phyloP scores from a whole-genome alignment of 2,888 invertebrate genomes.

The Endotricha flammealis region DNA sequence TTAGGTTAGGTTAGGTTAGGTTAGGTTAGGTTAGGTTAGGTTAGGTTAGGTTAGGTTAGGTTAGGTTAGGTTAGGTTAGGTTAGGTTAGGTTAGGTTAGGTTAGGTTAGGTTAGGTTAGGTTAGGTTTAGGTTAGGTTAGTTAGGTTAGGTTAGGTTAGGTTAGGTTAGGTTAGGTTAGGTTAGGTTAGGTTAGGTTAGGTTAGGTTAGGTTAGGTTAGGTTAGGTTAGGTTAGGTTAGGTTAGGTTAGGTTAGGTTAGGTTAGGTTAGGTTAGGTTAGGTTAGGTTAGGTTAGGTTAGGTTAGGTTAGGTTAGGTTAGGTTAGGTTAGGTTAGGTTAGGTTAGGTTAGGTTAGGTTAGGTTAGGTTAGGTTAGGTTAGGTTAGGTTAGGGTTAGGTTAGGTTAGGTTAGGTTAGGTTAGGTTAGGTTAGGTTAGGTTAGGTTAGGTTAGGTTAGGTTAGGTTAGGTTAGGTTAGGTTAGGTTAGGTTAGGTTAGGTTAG shows the following conservation, averaged over 20 bases:
- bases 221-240: slow-evolving; percentile 21
- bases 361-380: slow-evolving; percentile 21
- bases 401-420: slow-evolving; percentile 29
- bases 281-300: slow-evolving; percentile 20
- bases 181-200: slow-evolving; percentile 14
- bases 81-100: too few relatives aligned
- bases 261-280: slow-evolving; percentile 22
- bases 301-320: slow-evolving; percentile 21
- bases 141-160: slow-evolving; percentile 4
- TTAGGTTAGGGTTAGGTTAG: too few relatives aligned
- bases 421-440: slow-evolving; percentile 30
- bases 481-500: slow-evolving; percentile 26
- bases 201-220: slow-evolving; percentile 11
- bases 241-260: slow-evolving; percentile 19
- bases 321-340: slow-evolving; percentile 21
- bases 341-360: slow-evolving; percentile 21
- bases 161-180: slow-evolving; percentile 7
- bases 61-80: too few relatives aligned
- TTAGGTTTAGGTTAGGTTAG: too few relatives aligned
- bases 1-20: too few relatives aligned
- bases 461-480: slow-evolving; percentile 25
- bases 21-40: too few relatives aligned
- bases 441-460: slow-evolving; percentile 33
- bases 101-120: slow-evolving; percentile 5
- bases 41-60: too few relatives aligned